Conservation (phyloP, 35 echinoderm and acorn worm species). For the Patiria miniata region DNA sequence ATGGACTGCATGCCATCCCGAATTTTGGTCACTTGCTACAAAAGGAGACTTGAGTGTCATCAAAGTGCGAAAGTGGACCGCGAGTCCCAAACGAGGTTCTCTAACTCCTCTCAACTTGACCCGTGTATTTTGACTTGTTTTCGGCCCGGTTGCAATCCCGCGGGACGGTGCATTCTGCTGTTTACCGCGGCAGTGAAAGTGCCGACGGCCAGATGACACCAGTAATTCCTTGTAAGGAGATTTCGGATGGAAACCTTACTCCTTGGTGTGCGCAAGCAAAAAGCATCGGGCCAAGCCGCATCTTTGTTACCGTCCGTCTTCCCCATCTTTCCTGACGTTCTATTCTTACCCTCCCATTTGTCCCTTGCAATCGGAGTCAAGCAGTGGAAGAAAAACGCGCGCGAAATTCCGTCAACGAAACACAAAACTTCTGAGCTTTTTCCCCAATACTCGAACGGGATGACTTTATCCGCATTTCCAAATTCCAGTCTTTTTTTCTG, state of each 20-base stretch:
- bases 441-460: too few species aligned
- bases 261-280: slow-evolving; percentile 9
- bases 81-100: background rate
- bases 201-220: background rate
- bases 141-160: background rate
- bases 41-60: background rate
- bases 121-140: background rate
- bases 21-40: too few species aligned
- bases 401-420: slow-evolving; percentile 1
- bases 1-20: too few species aligned
- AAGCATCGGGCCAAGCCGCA: background rate
- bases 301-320: background rate
- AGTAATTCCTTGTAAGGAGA: slow-evolving; percentile 6
- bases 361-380: background rate
- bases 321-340: background rate
- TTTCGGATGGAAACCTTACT: background rate
- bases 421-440: background rate
- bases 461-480: too few species aligned
- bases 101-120: background rate
- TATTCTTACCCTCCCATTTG: background rate
- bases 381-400: background rate
- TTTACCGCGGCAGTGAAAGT: background rate
- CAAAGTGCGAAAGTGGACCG: background rate
- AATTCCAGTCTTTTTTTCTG: too few species aligned
- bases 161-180: background rate